Conservation (phyloP, 2,113 vertebrate species). For the Limanda limanda region DNA sequence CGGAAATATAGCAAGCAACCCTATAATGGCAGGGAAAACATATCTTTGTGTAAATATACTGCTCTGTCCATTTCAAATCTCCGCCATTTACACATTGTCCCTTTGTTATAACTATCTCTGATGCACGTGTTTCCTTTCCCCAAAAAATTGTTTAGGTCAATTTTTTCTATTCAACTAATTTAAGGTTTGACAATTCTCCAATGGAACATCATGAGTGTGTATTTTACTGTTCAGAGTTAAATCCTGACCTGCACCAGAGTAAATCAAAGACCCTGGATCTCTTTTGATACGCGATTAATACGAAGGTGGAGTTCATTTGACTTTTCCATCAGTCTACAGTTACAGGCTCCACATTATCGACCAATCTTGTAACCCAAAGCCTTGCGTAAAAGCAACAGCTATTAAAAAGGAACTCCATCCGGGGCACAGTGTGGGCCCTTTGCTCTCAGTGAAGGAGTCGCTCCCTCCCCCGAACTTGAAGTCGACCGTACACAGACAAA, state of each 20-base stretch:
- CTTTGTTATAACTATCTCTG: too few species aligned
- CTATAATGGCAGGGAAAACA: neutral
- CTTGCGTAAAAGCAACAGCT: conserved; percentile 62
- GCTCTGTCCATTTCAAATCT: too few species aligned
- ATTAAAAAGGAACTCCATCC: conserved; percentile 75
- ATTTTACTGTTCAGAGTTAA: neutral
- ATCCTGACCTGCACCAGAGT: neutral
- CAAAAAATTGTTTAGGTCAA: too few species aligned
- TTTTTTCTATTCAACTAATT: neutral
- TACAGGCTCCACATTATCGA: conserved; percentile 36
- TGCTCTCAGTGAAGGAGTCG: conserved; percentile 60
- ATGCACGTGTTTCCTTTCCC: too few species aligned
- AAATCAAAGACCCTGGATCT: neutral
- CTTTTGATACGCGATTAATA: neutral
- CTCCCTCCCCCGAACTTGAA: conserved; percentile 85
- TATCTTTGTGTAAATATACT: too few species aligned
- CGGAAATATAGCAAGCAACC: too few species aligned
- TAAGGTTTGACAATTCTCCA: neutral
- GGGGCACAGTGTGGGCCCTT: conserved; percentile 67
- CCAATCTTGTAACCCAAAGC: conserved; percentile 54
- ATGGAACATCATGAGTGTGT: neutral
- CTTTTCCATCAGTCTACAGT: neutral
- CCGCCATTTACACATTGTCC: too few species aligned
- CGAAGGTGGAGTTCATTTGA: conserved; percentile 52
- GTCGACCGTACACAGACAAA: conserved; percentile 79